Evolutionary conservation across 2,888 invertebrate genomes (phyloP).

Genomic region (Bombyx huttoni): DNA sequence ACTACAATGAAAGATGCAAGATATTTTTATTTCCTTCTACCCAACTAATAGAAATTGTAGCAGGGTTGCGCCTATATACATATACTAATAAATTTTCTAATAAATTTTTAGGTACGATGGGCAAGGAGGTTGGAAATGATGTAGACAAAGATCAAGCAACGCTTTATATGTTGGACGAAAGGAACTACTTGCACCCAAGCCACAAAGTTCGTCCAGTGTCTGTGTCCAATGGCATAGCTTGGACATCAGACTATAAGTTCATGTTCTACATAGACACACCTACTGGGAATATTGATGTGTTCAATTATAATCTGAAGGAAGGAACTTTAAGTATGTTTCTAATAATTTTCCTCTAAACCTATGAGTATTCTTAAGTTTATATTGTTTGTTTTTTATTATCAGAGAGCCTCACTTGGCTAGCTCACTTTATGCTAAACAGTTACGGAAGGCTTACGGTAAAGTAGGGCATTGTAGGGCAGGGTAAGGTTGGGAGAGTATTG

Average conservation of each 20-base stretch:
- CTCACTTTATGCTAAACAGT: too few relatives aligned
- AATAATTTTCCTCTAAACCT: too few relatives aligned
- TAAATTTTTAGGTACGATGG: slow-evolving; percentile 72
- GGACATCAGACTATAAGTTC: slow-evolving; percentile 78
- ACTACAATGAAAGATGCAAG: too few relatives aligned
- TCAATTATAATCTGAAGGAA: slow-evolving; percentile 75
- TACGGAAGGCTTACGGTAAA: too few relatives aligned
- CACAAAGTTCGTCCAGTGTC: slow-evolving; percentile 63
- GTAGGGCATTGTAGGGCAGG: too few relatives aligned
- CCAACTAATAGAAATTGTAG: too few relatives aligned
- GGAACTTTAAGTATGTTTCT: slow-evolving; percentile 73
- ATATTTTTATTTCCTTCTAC: too few relatives aligned
- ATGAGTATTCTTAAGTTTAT: too few relatives aligned
- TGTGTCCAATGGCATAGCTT: slow-evolving; percentile 85
- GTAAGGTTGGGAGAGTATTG: too few relatives aligned
- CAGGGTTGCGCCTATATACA: too few relatives aligned
- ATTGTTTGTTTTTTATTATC: too few relatives aligned
- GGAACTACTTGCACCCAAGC: slow-evolving; percentile 36
- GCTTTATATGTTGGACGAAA: slow-evolving; percentile 69
- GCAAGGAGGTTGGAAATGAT: slow-evolving; percentile 59
- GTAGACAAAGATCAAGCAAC: slow-evolving; percentile 68
- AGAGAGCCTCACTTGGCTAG: too few relatives aligned
- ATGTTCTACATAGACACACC: slow-evolving; percentile 86
- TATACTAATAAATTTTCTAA: background rate
- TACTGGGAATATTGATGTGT: slow-evolving; percentile 76